Percentiles rank a stretch among this genome's conserved stretches.
phyloP scores from a whole-genome alignment of 2,888 invertebrate species.

The Octonoba sinensis region DNA sequence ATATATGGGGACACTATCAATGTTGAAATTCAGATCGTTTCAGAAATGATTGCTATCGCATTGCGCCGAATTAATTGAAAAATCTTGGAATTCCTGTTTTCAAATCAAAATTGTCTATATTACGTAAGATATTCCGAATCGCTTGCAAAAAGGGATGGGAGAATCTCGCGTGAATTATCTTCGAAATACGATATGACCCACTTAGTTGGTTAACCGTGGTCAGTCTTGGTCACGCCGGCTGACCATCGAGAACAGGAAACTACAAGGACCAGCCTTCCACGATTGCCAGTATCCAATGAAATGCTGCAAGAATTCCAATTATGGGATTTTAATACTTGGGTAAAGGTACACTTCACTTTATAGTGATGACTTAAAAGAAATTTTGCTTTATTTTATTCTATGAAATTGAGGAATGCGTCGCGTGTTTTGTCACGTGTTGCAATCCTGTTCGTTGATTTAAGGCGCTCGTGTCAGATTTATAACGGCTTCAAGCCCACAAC shows the following conservation, averaged over 20 bases:
- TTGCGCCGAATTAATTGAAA: too few relatives aligned
- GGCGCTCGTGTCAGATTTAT: neutral
- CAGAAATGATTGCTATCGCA: too few relatives aligned
- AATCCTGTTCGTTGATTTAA: conserved; percentile 13
- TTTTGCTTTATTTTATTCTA: conserved; percentile 13
- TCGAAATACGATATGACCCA: conserved; percentile 35
- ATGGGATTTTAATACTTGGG: conserved; percentile 20
- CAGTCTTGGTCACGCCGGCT: conserved; percentile 37
- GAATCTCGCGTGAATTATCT: conserved; percentile 24
- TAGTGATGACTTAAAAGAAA: conserved; percentile 3
- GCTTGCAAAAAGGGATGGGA: too few relatives aligned
- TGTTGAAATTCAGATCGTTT: too few relatives aligned
- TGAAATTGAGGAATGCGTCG: conserved; percentile 11
- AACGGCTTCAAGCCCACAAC: neutral
- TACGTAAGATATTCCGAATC: too few relatives aligned
- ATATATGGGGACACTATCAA: too few relatives aligned
- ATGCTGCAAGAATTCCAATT: conserved; percentile 24
- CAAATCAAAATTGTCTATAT: too few relatives aligned
- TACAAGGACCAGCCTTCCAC: conserved; percentile 14
- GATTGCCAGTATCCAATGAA: conserved; percentile 17
- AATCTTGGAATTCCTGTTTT: too few relatives aligned
- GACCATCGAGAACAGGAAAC: conserved; percentile 56
- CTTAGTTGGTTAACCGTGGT: conserved; percentile 47
- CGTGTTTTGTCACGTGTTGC: conserved; percentile 38
- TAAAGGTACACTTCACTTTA: conserved; percentile 24